These are phyloP conservation scores for Serranochromis macrocephalus DNA, from an alignment of 2,113 vertebrate species.

Conservation along the genomic window DNA sequence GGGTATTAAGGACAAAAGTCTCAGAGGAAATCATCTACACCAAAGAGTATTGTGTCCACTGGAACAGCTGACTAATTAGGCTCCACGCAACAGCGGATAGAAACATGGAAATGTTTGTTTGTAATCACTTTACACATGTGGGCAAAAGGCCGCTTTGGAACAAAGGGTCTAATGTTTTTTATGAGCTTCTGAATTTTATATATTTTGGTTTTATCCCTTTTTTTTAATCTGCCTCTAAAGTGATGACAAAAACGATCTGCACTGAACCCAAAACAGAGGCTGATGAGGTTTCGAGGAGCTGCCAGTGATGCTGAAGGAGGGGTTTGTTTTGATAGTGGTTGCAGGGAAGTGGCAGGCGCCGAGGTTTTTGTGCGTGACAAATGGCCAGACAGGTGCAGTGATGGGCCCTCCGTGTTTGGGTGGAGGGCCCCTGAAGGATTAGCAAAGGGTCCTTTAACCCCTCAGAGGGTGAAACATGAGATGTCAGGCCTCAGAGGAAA, in stretches of 20 bases:
- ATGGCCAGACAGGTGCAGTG: conserved; percentile 59
- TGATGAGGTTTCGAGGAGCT: not conserved
- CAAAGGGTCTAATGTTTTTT: not conserved
- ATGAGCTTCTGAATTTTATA: not conserved
- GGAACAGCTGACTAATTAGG: conserved; percentile 45
- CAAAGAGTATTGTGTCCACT: conserved; percentile 34
- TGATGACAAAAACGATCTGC: not conserved
- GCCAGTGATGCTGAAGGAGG: not conserved
- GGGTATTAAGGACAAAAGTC: conserved; percentile 49
- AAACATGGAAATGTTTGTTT: conserved; percentile 17
- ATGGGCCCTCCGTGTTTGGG: not conserved
- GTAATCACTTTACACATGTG: not conserved
- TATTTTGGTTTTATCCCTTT: not conserved
- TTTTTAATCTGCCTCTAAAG: not conserved
- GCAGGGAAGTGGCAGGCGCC: not conserved
- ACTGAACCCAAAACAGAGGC: not conserved
- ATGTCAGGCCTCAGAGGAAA: not conserved
- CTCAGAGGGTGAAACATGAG: not conserved
- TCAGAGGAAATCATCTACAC: conserved; percentile 51
- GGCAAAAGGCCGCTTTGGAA: not conserved
- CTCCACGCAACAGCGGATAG: not conserved
- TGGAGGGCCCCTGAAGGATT: not conserved
- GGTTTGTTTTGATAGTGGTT: not conserved
- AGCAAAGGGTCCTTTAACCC: not conserved
- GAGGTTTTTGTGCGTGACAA: conserved; percentile 40